phyloP scores from a whole-genome alignment of 1,140 invertebrate genomes.

The Drosophila teissieri region DNA sequence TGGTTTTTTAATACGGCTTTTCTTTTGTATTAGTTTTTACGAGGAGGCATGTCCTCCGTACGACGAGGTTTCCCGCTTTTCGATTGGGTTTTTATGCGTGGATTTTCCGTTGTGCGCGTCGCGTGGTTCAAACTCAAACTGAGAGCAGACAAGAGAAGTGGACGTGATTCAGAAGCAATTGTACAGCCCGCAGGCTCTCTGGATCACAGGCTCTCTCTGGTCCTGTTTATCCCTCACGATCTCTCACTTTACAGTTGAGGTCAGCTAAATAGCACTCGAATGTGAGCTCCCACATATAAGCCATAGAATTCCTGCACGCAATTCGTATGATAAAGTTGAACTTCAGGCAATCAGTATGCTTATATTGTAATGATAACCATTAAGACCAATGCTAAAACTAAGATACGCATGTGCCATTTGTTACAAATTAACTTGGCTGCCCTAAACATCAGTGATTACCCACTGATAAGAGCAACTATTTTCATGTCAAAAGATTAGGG shows the following conservation, averaged over 20 bases:
- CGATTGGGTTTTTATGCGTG: slow-evolving; percentile 34
- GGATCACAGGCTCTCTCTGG: slow-evolving; percentile 4
- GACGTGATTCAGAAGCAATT: slow-evolving; percentile 54
- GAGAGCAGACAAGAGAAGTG: slow-evolving; percentile 29
- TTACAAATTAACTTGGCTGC: neutral
- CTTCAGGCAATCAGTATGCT: too few relatives aligned
- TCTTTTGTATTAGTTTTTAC: neutral
- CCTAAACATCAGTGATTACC: neutral
- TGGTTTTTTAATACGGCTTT: slow-evolving; percentile 21
- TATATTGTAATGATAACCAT: too few relatives aligned
- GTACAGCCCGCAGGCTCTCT: slow-evolving; percentile 11
- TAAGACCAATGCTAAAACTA: too few relatives aligned
- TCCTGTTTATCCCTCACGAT: slow-evolving; percentile 1
- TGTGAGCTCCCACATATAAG: neutral
- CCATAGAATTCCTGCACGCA: too few relatives aligned
- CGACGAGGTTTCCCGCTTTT: slow-evolving; percentile 1
- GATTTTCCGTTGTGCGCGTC: slow-evolving; percentile 60
- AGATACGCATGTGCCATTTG: neutral
- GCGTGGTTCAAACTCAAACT: slow-evolving; percentile 56
- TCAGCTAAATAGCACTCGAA: neutral
- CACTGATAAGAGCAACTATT: neutral
- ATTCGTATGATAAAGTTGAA: too few relatives aligned
- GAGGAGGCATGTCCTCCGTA: neutral
- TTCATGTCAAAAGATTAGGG: neutral
- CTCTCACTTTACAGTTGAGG: slow-evolving; percentile 1